Base-by-base conservation (phyloP, 2,113 vertebrate genomes). In the Heloderma charlesbogerti region DNA sequence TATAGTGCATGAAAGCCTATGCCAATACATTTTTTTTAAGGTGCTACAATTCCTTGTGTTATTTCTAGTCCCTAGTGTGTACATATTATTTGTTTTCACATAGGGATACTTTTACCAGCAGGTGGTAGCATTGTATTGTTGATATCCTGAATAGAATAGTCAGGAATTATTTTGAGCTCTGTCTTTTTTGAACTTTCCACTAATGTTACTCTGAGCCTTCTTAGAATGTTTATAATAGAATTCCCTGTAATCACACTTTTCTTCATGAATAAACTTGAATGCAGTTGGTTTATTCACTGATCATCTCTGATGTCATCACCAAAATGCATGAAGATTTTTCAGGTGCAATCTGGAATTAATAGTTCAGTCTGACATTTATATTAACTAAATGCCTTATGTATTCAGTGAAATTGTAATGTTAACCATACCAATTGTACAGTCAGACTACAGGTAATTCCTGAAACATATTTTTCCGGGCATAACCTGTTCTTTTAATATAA, bases 41-140 rank as follows among this genome's bases (percentile, higher is more conserved):
- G 60, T 16, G 60, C 60, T 63, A 20, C 20, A 63, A 63, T 18
- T 63, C 18, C 13, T 60, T 22, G 12, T 63, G 12, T 20, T 63
- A 63, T 63, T 22, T 45, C 40, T 77, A 77, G 31, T 63, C 54
- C 57, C 16, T 48, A 34, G 34, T 43, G 3, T 25, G 69, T 69
- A 22, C 45, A 27, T 45, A 29, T 1, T 1, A 3, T 77, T 48
- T 5, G 22, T 0, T 63, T 0, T 69, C 48, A 27, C 34, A 3
- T 63, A 57, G 83, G 63, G 57, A 12, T 13, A 1, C 37, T 87
- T 82, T 87, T 83, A 88, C 81, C 96, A 94, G 93, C 54, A 96
- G 96, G 91, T 95, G 96, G 96, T 94, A 95, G 94, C 95, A 87
- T 95, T 92, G 91, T 77, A 57, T 29, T 81, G 77, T 63, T 40